A percentile compares a stretch with the other conserved stretches of the same genome.
phyloP scores from a whole-genome alignment of 1,140 invertebrate species.

The Ceratosolen solmsi region DNA sequence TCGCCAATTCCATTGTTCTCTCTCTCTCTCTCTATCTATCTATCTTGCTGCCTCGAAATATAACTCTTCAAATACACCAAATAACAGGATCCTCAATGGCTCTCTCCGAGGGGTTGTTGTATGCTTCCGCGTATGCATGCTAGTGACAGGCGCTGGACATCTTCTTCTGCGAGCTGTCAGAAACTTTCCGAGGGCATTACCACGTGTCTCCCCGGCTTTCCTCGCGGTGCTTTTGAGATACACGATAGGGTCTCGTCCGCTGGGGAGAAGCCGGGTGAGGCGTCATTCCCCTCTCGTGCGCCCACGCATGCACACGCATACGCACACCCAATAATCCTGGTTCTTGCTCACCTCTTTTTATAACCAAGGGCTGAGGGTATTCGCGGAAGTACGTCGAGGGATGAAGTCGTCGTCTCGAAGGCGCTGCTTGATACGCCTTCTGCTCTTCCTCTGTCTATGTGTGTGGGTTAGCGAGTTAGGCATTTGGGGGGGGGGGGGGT shows the following conservation, averaged over 20 bases:
- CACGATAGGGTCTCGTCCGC: slow-evolving; percentile 11
- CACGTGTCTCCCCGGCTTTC: slow-evolving; percentile 35
- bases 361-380: background rate
- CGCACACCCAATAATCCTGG: too few species aligned
- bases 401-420: background rate
- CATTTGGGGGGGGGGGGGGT: too few species aligned
- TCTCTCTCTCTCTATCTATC: too few species aligned
- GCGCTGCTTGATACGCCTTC: too few species aligned
- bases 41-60: too few species aligned
- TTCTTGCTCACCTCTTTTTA: slow-evolving; percentile 25
- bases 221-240: slow-evolving; percentile 50
- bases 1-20: too few species aligned
- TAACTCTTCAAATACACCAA: too few species aligned
- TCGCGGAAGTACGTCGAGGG: background rate
- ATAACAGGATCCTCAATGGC: too few species aligned
- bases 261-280: background rate
- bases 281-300: background rate
- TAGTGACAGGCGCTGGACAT: background rate
- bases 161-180: slow-evolving; percentile 36
- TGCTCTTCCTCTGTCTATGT: too few species aligned
- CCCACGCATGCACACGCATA: too few species aligned
- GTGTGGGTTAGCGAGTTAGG: too few species aligned
- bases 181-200: background rate
- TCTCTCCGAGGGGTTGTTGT: background rate
- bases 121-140: slow-evolving; percentile 14